A percentile compares a stretch with the other conserved stretches of the same genome.
Evolutionary conservation across 92 coral and sea anemone genomes (phyloP).

Genomic region (Phenganax stokvisi): DNA sequence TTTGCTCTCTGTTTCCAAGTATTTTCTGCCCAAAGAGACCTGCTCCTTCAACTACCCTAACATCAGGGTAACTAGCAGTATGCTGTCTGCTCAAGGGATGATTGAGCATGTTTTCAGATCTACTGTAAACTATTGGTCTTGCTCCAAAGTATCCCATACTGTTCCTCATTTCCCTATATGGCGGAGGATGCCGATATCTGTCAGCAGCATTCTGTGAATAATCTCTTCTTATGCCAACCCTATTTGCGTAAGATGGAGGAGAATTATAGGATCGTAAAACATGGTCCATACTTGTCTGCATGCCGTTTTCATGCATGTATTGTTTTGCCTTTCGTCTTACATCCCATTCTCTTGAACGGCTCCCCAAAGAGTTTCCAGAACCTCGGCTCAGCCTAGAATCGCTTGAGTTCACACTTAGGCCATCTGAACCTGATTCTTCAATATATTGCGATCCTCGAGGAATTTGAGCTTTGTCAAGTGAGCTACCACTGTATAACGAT

Average conservation of each 20-base stretch:
- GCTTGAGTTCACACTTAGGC: conserved; percentile 28
- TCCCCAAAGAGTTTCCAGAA: not conserved
- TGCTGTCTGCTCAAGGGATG: conserved; percentile 13
- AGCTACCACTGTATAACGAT: conserved; percentile 18
- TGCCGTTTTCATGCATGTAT: not conserved
- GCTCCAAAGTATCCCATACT: conserved; percentile 15
- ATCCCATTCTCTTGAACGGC: not conserved
- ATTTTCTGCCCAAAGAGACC: conserved; percentile 14
- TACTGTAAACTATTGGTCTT: conserved; percentile 27
- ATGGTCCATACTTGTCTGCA: conserved; percentile 11
- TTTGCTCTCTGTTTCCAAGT: not conserved
- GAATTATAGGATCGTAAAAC: not conserved
- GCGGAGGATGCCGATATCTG: conserved; percentile 83
- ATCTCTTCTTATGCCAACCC: conserved; percentile 41
- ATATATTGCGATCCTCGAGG: not conserved
- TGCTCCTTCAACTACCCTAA: not conserved
- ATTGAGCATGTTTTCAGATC: conserved; percentile 16
- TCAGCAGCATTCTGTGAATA: conserved; percentile 50
- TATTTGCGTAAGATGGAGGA: conserved; percentile 18
- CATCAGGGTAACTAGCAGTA: conserved; percentile 23
- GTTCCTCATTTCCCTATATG: conserved; percentile 72
- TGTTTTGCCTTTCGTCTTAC: not conserved
- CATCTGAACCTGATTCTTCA: conserved; percentile 36
- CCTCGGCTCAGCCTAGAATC: conserved; percentile 26
- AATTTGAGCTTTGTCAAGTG: conserved; percentile 10